Evolutionary conservation across 2,113 vertebrate genomes (phyloP), one percentile per base, ranked within the genome.

Genomic region (Chlorodrepanis virens): DNA sequence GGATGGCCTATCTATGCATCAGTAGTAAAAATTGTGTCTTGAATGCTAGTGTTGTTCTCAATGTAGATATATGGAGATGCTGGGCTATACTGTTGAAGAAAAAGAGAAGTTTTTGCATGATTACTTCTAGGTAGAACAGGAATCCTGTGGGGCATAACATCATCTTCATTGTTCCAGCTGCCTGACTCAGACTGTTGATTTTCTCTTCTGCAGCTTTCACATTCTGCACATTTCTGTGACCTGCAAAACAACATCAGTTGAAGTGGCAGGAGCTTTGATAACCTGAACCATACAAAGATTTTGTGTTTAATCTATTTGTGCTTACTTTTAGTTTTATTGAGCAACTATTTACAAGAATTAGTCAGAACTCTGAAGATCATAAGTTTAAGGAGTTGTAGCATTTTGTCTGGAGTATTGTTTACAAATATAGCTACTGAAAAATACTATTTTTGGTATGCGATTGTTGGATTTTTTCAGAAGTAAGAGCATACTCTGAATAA

Each of bases 91-190:
- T 22, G 14, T 23, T 76, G 71, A 69, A 74, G 40, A 79, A 88
- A 64, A 70, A 57, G 49, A 82, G 19, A 79, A 71, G 20, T 27
- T 95, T 92, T 57, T 78, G 56, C 47, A 60, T 44, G 24, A 50
- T 93, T 97, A 97, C 97, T 97, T 97, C 89, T 94, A 83, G 94
- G 71, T 60, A 94, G 69, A 59, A n/a, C 2, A 14, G 96, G 84
- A 89, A 77, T 95, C 80, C 90, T 83, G 19, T 39, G 60, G 39
- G 74, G 94, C 94, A 25, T 11, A 45, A 90, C 96, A 31, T 90
- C 82, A 37, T 94, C 90, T 57, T 97, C 96, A 53, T 97, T 98
- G 92, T 96, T 98, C 97, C 97, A 98, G 82, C 93, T 97, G 9
- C 97, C 97, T 84, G 98, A 96, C 56, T 98, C 91, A 57, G 64